Base-by-base conservation (phyloP, 2,888 invertebrate genomes). In the Dermolepida albohirtum region DNA sequence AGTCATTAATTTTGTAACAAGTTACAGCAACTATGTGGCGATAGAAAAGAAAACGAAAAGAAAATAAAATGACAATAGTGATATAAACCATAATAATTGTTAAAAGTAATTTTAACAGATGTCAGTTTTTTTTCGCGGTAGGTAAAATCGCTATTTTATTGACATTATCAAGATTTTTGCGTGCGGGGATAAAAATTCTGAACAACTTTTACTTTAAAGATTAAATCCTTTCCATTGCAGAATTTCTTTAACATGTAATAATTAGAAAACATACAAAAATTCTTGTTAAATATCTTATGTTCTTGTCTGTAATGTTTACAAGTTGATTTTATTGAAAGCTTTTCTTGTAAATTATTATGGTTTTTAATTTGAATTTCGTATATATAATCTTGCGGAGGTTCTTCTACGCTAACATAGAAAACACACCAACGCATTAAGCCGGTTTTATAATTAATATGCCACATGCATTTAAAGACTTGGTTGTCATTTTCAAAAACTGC, bases 351-450 rank as follows among this genome's bases (percentile, higher is more conserved):
- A 11, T 70, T 62, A 44, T 59, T 55, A 4, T 65, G 59, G 55
- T 71, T 69, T 41, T 68, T 64, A n/a, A 73, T 63, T 12, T 67
- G 55, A 11, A 73, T 66, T 47, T 69, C 57, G 44, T 41, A 68
- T 1, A 11, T 50, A 27, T 44, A 68, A 47, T 59, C 55, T 7
- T 41, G 16, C 1, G 66, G 50, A 6, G 22, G 29, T 17, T 39
- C 39, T 17, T 59, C 50, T 22, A 67, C 39, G 0, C 71, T 68
- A 12, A 72, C 49, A 16, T 67, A 65, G 55, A 73, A 76, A 6
- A 76, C 73, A 11, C 74, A 75, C 72, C 75, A 75, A 10, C 73
- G 67, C 72, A 77, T 72, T 43, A 64, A 29, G 11, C 76, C 76
- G 4, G 72, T 73, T 5, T 70, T 64, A 44, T 69, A 69, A 44